A percentile compares a stretch with the other conserved stretches of the same genome.
These are phyloP conservation scores for Spodoptera picta DNA, from an alignment of 2,888 invertebrate species.

Conservation along the genomic window DNA sequence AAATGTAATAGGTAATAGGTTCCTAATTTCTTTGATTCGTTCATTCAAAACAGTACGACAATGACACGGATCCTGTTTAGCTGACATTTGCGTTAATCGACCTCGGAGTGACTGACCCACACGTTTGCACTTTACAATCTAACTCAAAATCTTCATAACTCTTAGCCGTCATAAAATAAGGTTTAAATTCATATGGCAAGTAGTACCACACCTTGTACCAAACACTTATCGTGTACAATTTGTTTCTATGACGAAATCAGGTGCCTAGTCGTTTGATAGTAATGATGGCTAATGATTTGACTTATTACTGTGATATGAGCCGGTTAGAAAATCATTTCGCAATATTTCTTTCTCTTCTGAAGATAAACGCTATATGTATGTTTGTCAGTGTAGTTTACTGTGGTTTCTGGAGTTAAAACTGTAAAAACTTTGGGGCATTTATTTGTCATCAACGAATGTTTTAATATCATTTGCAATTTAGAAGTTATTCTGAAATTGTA, in stretches of 20 bases:
- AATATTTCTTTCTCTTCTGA: conserved; percentile 1
- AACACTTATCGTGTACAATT: conserved; percentile 72
- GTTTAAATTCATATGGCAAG: conserved; percentile 36
- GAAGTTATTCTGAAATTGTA: too few species aligned
- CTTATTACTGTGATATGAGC: conserved; percentile 11
- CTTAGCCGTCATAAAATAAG: conserved; percentile 57
- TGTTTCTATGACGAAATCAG: conserved; percentile 74
- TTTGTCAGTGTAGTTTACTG: too few species aligned
- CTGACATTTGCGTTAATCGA: conserved; percentile 79
- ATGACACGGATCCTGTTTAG: conserved; percentile 76
- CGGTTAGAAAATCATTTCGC: conserved; percentile 4
- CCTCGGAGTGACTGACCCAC: conserved; percentile 79
- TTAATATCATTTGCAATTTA: too few species aligned
- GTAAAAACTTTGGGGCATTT: too few species aligned
- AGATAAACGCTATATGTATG: too few species aligned
- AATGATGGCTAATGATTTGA: conserved; percentile 34
- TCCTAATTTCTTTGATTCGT: conserved; percentile 33
- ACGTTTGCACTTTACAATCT: conserved; percentile 71
- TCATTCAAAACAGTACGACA: conserved; percentile 57
- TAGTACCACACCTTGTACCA: conserved; percentile 65
- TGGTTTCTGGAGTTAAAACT: too few species aligned
- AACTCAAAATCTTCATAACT: conserved; percentile 52
- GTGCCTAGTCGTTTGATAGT: conserved; percentile 39
- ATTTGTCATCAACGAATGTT: too few species aligned
- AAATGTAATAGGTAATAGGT: not conserved